Base-by-base conservation (phyloP, 2,888 invertebrate genomes). In the Cephus rjabovi region DNA sequence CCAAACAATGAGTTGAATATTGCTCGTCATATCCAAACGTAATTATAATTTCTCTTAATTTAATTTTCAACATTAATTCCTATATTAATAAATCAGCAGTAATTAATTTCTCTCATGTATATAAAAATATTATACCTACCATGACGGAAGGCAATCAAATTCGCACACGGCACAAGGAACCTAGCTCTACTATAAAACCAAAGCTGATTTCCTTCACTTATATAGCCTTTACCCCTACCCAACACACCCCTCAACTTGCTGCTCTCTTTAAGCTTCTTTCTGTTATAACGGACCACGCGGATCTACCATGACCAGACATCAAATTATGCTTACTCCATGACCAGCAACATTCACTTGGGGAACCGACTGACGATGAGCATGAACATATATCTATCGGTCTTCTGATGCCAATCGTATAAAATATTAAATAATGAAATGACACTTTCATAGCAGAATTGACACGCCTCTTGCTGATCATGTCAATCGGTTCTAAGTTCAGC, bases 151-250 rank as follows among this genome's bases (percentile, higher is more conserved):
- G 34, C 12, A 12, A 71, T 31, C 33, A 84, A 79, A 76, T 80
- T 82, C 40, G 77, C 81, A 81, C 85, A 80, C 85, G 82, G 83
- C 86, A 86, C 86, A 85, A 82, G 85, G 77, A 83, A 87, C 82
- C 87, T 87, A 85, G 87, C 86, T 86, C 83, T 80, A 90, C 90
- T 90, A 88, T 87, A 90, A 89, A 87, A 87, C 81, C 84, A 84
- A 87, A 87, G 81, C 85, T 76, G 75, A 76, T 83, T 83, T 86
- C 85, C 87, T 88, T 88, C 85, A 86, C 88, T 91, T 91, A 90
- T 91, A 91, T 90, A 90, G 90, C 88, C 86, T 89, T 86, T 87
- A 85, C 85, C 88, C 89, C 90, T 87, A 85, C 90, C 86, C 73
- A 33, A 34, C 12, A 34, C 74, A 74, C 30, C 34, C 74, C 35